Conservation (phyloP, 2,888 invertebrate species). For the Meta bourneti region DNA sequence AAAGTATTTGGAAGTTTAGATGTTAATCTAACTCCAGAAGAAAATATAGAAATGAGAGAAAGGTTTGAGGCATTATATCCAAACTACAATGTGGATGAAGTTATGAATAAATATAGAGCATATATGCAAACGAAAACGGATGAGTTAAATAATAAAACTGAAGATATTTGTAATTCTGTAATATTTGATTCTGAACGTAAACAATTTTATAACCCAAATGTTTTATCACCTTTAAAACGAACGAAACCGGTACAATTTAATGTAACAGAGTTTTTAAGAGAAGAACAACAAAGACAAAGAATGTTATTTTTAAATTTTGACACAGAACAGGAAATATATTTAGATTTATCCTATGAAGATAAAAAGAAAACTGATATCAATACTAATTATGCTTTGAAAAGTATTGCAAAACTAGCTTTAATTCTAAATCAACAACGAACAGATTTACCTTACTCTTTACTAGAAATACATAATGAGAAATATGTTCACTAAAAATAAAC, state of each 20-base stretch:
- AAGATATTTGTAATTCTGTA: neutral
- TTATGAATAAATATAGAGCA: neutral
- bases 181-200: constrained; percentile 17
- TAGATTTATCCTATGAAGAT: constrained; percentile 11
- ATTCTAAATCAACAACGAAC: constrained; percentile 20
- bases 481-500: constrained; percentile 5
- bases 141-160: neutral
- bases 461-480: constrained; percentile 17
- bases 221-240: neutral
- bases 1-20: neutral
- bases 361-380: constrained; percentile 25
- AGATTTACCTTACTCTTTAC: neutral
- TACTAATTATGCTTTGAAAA: constrained; percentile 3
- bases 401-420: constrained; percentile 35
- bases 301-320: constrained; percentile 15
- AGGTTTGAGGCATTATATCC: no score
- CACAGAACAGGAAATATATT: constrained; percentile 8
- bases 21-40: neutral
- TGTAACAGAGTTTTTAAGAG: constrained; percentile 10
- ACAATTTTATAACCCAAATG: constrained; percentile 29
- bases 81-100: neutral
- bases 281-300: constrained; percentile 11
- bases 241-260: constrained; percentile 17
- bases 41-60: no score
- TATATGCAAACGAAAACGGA: no score